phyloP scores from a whole-genome alignment of 2,797 vertebrate genomes.

The Pempheris klunzingeri region DNA sequence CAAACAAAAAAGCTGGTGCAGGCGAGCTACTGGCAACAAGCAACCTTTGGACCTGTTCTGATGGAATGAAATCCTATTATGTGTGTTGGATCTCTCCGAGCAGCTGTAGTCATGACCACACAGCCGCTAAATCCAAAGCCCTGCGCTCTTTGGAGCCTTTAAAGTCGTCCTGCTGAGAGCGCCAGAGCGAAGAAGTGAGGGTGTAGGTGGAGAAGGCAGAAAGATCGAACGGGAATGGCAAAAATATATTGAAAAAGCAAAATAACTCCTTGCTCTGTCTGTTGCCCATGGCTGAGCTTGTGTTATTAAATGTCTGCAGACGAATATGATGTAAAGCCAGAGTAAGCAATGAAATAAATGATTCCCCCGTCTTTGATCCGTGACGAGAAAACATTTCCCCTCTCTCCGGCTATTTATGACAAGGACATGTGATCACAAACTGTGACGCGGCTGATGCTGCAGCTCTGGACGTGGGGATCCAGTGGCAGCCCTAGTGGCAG shows the following conservation, averaged over 20 bases:
- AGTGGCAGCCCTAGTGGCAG: slow-evolving; percentile 78
- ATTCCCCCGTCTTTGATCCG: not conserved
- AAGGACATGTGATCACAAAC: not conserved
- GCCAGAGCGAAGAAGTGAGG: slow-evolving; percentile 17
- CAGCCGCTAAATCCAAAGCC: slow-evolving; percentile 61
- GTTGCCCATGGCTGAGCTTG: slow-evolving; percentile 7
- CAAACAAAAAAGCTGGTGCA: slow-evolving; percentile 17
- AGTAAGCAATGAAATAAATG: not conserved
- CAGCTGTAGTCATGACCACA: slow-evolving; percentile 43
- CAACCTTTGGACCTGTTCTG: slow-evolving; percentile 52
- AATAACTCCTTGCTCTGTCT: slow-evolving; percentile 13
- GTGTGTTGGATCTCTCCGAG: slow-evolving; percentile 53
- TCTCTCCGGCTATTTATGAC: slow-evolving; percentile 1
- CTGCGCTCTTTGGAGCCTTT: slow-evolving; percentile 41
- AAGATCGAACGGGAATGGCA: slow-evolving; percentile 45
- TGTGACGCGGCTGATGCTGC: not conserved
- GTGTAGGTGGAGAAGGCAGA: slow-evolving; percentile 62
- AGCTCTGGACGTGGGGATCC: not conserved
- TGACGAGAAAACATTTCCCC: slow-evolving; percentile 3
- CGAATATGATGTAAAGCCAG: not conserved
- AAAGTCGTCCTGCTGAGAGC: slow-evolving; percentile 41
- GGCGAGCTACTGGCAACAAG: slow-evolving; percentile 50
- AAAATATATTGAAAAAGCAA: slow-evolving; percentile 12
- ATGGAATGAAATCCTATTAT: slow-evolving; percentile 71
- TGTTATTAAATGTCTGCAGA: slow-evolving; percentile 16